These are phyloP conservation scores for Eilema griseolum DNA, from an alignment of 2,888 invertebrate genomes.

Conservation along the genomic window DNA sequence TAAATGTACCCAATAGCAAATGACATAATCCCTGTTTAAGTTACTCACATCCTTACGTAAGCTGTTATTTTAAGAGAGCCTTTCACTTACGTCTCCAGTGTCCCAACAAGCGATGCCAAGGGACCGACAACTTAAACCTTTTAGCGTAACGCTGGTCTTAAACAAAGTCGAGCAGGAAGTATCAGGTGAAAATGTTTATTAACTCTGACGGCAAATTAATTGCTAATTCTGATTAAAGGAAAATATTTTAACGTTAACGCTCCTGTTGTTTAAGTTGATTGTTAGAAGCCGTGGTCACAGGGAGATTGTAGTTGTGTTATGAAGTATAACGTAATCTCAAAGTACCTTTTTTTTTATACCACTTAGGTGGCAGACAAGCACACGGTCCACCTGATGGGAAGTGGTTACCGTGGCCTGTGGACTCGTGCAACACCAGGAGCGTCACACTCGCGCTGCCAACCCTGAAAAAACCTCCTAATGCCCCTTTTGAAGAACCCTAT, in stretches of 20 bases:
- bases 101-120: not conserved
- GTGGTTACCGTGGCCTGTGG: no score
- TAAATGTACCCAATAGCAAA: no score
- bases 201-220: not conserved
- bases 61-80: not conserved
- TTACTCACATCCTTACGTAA: not conserved
- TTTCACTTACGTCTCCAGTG: not conserved
- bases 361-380: no score
- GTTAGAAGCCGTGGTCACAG: not conserved
- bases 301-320: no score
- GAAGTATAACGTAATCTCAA: no score
- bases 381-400: no score
- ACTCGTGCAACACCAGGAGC: no score
- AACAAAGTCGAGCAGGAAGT: not conserved
- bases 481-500: no score
- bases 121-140: conserved; percentile 1
- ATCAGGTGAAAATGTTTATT: not conserved
- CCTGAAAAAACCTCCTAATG: no score
- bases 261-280: not conserved
- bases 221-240: not conserved
- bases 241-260: not conserved
- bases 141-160: not conserved
- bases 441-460: no score
- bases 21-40: no score
- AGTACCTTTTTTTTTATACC: no score